These are phyloP conservation scores for Drosophila seguyi DNA, from an alignment of 1,140 invertebrate genomes.

Conservation along the genomic window DNA sequence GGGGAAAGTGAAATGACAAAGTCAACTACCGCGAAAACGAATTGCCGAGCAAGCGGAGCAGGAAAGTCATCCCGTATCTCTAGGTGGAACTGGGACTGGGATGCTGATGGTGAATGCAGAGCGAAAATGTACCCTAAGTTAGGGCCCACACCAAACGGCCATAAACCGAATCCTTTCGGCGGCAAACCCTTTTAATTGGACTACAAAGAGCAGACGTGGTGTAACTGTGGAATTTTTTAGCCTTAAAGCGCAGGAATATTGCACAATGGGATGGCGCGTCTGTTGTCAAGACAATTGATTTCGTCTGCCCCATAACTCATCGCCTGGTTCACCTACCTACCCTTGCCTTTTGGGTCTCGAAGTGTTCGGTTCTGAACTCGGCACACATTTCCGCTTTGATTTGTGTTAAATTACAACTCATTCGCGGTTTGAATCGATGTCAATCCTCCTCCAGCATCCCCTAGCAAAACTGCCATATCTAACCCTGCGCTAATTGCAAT, in stretches of 20 bases:
- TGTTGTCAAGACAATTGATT: constrained; percentile 78
- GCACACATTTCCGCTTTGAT: constrained; percentile 57
- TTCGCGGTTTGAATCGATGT: constrained; percentile 11
- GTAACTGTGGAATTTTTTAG: constrained; percentile 19
- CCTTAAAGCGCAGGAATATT: constrained; percentile 47
- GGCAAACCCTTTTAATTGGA: constrained; percentile 70
- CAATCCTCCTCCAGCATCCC: constrained; percentile 21
- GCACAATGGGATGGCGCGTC: constrained; percentile 54
- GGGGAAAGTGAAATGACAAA: constrained; percentile 52
- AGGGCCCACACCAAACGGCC: neutral
- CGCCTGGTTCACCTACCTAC: constrained; percentile 5
- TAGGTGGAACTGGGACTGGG: constrained; percentile 48
- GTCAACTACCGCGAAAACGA: constrained; percentile 76
- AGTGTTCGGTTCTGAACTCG: constrained; percentile 40
- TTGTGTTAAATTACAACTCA: constrained; percentile 66
- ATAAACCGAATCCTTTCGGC: constrained; percentile 40
- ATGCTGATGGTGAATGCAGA: constrained; percentile 14
- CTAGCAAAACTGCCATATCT: constrained; percentile 46
- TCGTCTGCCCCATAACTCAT: constrained; percentile 40
- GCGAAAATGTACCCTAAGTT: constrained; percentile 14
- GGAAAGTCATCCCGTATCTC: constrained; percentile 66
- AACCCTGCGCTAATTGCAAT: constrained; percentile 67
- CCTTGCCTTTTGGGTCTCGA: constrained; percentile 13
- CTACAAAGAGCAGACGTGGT: constrained; percentile 49
- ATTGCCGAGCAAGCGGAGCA: constrained; percentile 65